These are phyloP conservation scores for Enteromius anoplus DNA, from an alignment of 2,797 vertebrate species.

Conservation along the genomic window DNA sequence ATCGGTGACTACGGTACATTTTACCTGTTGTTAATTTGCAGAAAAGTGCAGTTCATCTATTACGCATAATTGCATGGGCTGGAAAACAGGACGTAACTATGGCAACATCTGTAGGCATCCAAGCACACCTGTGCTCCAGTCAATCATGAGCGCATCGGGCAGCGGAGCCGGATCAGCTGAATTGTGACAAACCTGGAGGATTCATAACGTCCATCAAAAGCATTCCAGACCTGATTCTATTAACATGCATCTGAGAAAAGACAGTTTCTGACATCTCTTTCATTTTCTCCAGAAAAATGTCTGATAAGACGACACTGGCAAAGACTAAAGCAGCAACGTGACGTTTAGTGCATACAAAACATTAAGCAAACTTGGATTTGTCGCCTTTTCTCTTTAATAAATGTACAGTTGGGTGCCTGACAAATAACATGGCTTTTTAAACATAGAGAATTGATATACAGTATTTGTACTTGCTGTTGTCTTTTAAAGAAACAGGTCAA, in stretches of 20 bases:
- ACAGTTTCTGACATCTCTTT: background rate
- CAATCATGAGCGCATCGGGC: constrained; percentile 50
- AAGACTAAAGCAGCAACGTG: background rate
- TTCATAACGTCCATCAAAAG: constrained; percentile 66
- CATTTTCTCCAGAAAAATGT: background rate
- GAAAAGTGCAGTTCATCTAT: constrained; percentile 61
- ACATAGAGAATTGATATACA: too few relatives aligned
- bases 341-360: background rate
- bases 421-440: background rate
- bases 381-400: background rate
- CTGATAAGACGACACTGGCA: background rate
- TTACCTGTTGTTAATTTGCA: constrained; percentile 56
- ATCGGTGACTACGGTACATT: constrained; percentile 46
- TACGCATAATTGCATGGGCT: constrained; percentile 68
- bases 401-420: background rate
- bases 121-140: constrained; percentile 65
- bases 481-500: background rate
- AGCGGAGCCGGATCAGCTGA: constrained; percentile 28
- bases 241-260: constrained; percentile 64
- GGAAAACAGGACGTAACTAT: constrained; percentile 71
- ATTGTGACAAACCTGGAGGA: constrained; percentile 44
- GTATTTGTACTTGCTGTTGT: background rate
- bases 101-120: constrained; percentile 66
- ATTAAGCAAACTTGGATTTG: constrained; percentile 1
- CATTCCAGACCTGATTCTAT: constrained; percentile 65